Base-by-base conservation (phyloP, 2,113 vertebrate species). In the Eublepharis macularius region DNA sequence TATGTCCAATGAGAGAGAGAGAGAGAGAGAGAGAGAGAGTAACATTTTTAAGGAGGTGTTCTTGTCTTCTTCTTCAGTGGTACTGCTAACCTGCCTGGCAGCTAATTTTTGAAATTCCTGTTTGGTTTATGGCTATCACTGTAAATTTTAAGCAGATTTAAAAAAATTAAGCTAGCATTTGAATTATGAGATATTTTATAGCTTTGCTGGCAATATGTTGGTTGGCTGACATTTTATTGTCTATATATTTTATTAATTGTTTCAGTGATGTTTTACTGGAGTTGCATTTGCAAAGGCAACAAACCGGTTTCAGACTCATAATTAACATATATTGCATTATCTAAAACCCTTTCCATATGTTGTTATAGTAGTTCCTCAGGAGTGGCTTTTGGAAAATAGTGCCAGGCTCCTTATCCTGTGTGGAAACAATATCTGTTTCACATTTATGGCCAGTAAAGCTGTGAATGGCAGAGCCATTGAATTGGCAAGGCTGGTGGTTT, bases 381-480 rank as follows among this genome's bases (percentile, higher is more conserved):
- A 96, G 6, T 99, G 98, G 98, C 96, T 98, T 63, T 80, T 96
- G 90, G 98, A 99, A 94, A 99, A 98, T 80, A 95, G 96, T 2
- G 98, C 97, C 26, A 97, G 97, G 36, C 96, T 99, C 36, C 95
- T 99, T 45, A 96, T 98, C 21, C 95, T 98, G 34, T 97, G 97
- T 4, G 98, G 98, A 24, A 98, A 95, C 87, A 95, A 60, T 78
- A 93, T 98, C 78, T 98, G 98, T 94, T 98, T 98, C 94, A 96
- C 93, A 1, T 95, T 98, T 87, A 92, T 99, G 95, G 97, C 97
- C 87, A 98, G 96, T 87, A 98, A 97, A 92, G 97, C 97, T 76
- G 88, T 97, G 21, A 98, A 95, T 0, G 96, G 98, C 65, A 90
- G 96, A 2, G 83, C 96, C 1, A 4, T 76, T 1, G 98, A 98